Evolutionary conservation across 2,888 invertebrate species (phyloP).

Genomic region (Heliothis peltigera): DNA sequence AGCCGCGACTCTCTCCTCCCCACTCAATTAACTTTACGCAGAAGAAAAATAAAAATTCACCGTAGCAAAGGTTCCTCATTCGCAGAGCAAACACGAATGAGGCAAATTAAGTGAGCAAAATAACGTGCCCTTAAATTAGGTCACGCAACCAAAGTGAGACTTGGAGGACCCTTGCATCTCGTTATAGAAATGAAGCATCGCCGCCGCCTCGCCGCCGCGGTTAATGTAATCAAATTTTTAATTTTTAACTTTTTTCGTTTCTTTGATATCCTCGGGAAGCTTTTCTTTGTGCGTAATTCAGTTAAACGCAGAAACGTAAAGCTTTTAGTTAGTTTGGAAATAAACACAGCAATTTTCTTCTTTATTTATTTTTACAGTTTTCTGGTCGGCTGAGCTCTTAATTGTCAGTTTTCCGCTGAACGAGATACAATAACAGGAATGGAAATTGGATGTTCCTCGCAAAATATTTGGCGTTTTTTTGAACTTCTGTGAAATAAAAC

Average conservation of each 20-base stretch:
- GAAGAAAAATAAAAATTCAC: conserved; percentile 82
- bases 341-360: conserved; percentile 40
- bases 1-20: conserved; percentile 62
- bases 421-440: conserved; percentile 13
- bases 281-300: conserved; percentile 68
- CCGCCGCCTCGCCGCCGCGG: conserved; percentile 57
- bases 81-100: conserved; percentile 85
- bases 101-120: conserved; percentile 88
- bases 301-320: conserved; percentile 66
- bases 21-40: conserved; percentile 83
- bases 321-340: conserved; percentile 59
- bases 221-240: conserved; percentile 83
- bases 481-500: background rate
- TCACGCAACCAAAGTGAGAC: conserved; percentile 79
- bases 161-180: conserved; percentile 75
- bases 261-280: conserved; percentile 66
- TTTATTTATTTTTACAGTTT: conserved; percentile 46
- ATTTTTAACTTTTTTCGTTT: conserved; percentile 76
- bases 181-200: conserved; percentile 73
- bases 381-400: conserved; percentile 39
- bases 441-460: background rate
- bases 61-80: conserved; percentile 76
- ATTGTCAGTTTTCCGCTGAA: conserved; percentile 31
- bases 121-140: conserved; percentile 85
- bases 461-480: background rate